Conservation (phyloP, 2,113 vertebrate genomes). For the Brienomyrus longianalis region DNA sequence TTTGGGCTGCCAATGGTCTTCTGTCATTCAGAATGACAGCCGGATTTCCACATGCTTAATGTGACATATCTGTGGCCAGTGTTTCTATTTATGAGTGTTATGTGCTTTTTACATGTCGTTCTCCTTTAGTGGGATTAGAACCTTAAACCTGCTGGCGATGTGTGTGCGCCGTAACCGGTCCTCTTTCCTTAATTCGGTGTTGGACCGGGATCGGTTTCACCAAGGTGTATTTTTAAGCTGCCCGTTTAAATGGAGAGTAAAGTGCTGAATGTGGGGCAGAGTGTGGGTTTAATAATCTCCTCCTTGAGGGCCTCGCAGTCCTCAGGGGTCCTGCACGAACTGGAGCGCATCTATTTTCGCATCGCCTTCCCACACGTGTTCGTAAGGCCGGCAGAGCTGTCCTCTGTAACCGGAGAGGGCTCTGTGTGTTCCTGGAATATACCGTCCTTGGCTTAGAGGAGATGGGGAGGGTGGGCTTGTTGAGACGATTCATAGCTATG, state of each 20-base stretch:
- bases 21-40: background rate
- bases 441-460: background rate
- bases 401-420: constrained; percentile 8
- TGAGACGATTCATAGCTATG: background rate
- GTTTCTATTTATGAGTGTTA: background rate
- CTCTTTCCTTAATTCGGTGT: background rate
- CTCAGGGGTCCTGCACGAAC: background rate
- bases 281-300: constrained; percentile 6
- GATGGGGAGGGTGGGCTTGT: background rate
- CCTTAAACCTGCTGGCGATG: background rate
- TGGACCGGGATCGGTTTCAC: background rate
- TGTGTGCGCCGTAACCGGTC: no score
- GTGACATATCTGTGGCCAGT: background rate
- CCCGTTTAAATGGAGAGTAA: constrained; percentile 2
- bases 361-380: background rate
- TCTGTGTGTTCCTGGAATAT: background rate
- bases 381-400: background rate
- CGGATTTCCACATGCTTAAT: background rate
- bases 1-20: background rate
- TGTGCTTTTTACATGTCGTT: background rate
- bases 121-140: background rate
- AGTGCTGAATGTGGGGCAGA: background rate
- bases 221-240: constrained; percentile 8
- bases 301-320: background rate
- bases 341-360: constrained; percentile 16